phyloP scores from a whole-genome alignment of 2,113 vertebrate species.

The Rhineura floridana region DNA sequence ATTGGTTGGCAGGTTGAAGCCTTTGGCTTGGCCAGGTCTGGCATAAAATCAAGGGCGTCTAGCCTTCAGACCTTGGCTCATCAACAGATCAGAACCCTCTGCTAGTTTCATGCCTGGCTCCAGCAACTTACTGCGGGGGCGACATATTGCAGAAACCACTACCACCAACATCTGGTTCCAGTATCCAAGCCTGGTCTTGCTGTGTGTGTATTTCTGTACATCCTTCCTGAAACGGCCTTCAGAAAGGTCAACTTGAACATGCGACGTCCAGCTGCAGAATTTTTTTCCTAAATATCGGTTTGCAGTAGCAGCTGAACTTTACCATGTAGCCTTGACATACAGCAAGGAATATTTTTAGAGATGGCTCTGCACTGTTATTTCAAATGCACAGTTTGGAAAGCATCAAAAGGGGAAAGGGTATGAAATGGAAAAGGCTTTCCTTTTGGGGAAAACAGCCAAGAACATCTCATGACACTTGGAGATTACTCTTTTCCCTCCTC shows the following conservation, averaged over 20 bases:
- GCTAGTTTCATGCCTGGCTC: neutral
- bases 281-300: neutral
- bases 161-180: neutral
- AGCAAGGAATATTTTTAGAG: neutral
- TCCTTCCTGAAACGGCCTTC: too few species aligned
- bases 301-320: rapidly evolving
- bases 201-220: too few species aligned
- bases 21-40: neutral
- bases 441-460: neutral
- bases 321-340: neutral
- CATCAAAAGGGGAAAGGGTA: neutral
- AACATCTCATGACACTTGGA: rapidly evolving
- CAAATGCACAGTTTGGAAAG: rapidly evolving
- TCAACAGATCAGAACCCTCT: neutral
- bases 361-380: neutral
- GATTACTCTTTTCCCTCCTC: neutral
- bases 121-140: too few species aligned
- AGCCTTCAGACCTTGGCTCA: neutral
- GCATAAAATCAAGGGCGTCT: too few species aligned
- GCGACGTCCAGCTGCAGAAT: neutral
- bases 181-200: too few species aligned
- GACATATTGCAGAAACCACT: neutral
- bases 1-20: neutral
- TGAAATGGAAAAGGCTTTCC: neutral
- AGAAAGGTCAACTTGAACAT: neutral